Base-by-base conservation (phyloP, 2,797 vertebrate species). In the Myripristis murdjan region DNA sequence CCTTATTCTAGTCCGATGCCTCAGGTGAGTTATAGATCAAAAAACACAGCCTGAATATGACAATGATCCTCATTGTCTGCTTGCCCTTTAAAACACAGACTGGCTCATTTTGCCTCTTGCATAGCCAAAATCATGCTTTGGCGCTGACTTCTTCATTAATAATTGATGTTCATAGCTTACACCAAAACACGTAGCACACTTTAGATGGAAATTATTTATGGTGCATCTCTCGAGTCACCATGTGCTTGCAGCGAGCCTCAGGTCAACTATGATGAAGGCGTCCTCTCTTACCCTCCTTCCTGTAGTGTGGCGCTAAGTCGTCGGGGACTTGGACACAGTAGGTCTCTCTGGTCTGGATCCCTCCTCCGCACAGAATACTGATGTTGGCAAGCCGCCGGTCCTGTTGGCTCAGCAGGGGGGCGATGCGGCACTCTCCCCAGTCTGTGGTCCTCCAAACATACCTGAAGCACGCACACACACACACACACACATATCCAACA, bases 391-490 rank as follows among this genome's bases (percentile, higher is more conserved):
- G 88, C 12, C 72, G 91, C 64, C 85, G 82, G 63, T 96, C 94
- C 76, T 95, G 95, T 72, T 96, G 95, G 70, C 95, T 93, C 28
- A 96, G 91, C 54, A 98, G 94, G 15, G 96, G 92, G 75, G 94
- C 90, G 26, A 96, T 92, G 37, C 89, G 95, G 82, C 98, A 99
- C 53, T 95, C 91, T 3, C 88, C 96, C 98, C 98, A 99, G 77
- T 96, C 96, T 5, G 97, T 96, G 31, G 93, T 95, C 89, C 93
- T 96, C 98, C 98, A 99, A 75, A 91, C 91, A 79, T 95, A 98
- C 87, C 98, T 99, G 76, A n/a, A 75, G 73, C 18, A 22, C 28
- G 63, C 59, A 60, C 4, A 65, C 26, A 59, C 20, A 64, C 3
- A 2, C 12, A 55, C 33, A 62, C 11, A 52, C 28, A 48, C n/a